These are phyloP conservation scores for Microtus richardsoni DNA, from an alignment of 2,113 vertebrate genomes.

Conservation along the genomic window DNA sequence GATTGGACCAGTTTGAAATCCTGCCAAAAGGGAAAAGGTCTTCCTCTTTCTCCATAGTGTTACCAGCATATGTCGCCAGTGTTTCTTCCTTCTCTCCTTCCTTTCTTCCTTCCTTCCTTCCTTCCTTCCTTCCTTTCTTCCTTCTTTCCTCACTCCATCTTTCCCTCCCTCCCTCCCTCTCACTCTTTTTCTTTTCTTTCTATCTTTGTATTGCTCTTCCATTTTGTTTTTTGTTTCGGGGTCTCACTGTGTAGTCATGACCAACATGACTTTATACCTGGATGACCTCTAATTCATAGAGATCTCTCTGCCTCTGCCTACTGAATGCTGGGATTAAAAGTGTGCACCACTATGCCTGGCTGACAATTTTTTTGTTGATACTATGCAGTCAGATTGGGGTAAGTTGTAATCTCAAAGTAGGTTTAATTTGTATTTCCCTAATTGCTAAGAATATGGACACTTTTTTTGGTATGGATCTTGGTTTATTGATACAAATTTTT, in stretches of 20 bases:
- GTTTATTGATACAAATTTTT: too few species aligned
- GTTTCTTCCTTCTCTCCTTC: too few species aligned
- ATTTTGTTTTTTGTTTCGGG: neutral
- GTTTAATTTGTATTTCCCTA: neutral
- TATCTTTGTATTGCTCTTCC: neutral
- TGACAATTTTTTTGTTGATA: neutral
- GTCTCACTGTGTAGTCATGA: neutral
- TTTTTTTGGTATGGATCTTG: neutral
- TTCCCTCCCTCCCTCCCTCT: too few species aligned
- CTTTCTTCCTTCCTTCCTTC: neutral
- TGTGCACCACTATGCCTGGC: neutral
- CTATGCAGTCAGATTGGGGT: neutral
- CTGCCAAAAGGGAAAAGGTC: neutral
- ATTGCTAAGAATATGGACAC: neutral
- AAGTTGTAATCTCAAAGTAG: neutral
- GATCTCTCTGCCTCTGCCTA: neutral
- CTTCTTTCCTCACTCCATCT: too few species aligned
- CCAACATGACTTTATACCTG: too few species aligned
- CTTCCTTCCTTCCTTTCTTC: fast-evolving
- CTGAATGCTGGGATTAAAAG: neutral
- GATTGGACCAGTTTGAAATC: neutral
- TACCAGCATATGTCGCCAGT: neutral
- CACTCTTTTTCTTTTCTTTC: neutral
- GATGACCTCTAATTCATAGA: neutral
- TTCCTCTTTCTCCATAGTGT: neutral